Evolutionary conservation across 2,797 vertebrate genomes (phyloP).

Genomic region (Mycteria americana): DNA sequence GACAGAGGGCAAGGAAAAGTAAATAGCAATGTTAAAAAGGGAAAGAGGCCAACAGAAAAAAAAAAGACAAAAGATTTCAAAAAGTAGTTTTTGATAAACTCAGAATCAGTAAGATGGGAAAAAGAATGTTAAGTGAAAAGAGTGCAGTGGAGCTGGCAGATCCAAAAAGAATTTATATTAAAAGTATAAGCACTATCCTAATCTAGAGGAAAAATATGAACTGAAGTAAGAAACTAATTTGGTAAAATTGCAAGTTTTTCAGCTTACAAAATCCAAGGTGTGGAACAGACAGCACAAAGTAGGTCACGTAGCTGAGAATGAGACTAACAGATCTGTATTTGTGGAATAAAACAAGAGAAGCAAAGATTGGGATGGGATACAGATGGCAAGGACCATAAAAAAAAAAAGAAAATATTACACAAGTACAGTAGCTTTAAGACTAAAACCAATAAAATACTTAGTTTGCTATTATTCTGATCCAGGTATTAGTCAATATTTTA

Average conservation of each 20-base stretch:
- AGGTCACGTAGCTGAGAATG: neutral
- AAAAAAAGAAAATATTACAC: neutral
- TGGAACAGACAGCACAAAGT: neutral
- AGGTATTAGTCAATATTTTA: neutral
- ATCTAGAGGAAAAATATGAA: neutral
- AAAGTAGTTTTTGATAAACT: neutral
- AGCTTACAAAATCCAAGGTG: neutral
- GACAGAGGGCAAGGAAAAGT: neutral
- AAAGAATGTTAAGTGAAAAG: neutral
- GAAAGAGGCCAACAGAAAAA: neutral
- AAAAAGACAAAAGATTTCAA: neutral
- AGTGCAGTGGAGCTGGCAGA: neutral
- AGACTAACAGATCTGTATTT: neutral
- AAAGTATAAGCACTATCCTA: neutral
- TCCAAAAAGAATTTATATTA: neutral
- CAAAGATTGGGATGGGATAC: neutral
- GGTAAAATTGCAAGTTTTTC: neutral
- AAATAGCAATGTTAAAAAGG: neutral
- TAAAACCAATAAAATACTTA: neutral
- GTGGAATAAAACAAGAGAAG: neutral
- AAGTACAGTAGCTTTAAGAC: neutral
- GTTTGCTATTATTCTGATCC: neutral
- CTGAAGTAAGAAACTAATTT: neutral
- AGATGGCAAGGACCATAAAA: neutral
- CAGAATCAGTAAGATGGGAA: neutral